Base-by-base conservation (phyloP, 1,140 invertebrate genomes). In the Theocolax elegans region DNA sequence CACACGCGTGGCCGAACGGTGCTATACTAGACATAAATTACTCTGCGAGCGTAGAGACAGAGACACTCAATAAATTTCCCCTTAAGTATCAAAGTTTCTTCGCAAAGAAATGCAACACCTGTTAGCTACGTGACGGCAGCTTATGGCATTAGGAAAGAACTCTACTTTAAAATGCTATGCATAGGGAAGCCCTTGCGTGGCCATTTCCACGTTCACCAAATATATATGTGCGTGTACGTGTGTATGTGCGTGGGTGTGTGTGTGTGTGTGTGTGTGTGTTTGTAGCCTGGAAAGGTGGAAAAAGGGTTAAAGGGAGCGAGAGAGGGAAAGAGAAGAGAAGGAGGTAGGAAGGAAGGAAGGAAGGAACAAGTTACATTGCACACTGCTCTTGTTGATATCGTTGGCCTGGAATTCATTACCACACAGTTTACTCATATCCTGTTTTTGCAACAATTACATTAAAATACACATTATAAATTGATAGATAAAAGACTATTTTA, bases 131-230 rank as follows among this genome's bases (percentile, higher is more conserved):
- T 81, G 79, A 72, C 72, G 71, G 69, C 72, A 51, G 77, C 79
- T 80, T 80, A 77, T 72, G 71, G 72, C 77, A 79, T 82, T 80
- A 81, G 62, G 60, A 35, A 23, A 8, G 31, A 56, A 21, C n/a
- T 59, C 40, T 79, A 76, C 75, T 82, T 81, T 79, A 81, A 82
- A 82, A 82, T 82, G 77, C 75, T 74, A 81, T 81, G 79, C 79
- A 81, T 81, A 82, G 58, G 27, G 23, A 69, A 69, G 48, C 19
- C 13, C 13, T 21, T 13, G 42, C 19, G 27, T 42, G 1, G 38
- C 40, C 54, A 35, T 48, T 59, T 54, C 65, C 58, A 54, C 58
- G 56, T 60, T 27, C 46, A 9, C 38, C 51, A 42, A 66, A 54
- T 29, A 54, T 29, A 35, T 54, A 54, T 12, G 3, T 15, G 10